A percentile compares a stretch with the other conserved stretches of the same genome.
phyloP scores from a whole-genome alignment of 1,140 invertebrate species.

The Brachionus plicatilis region DNA sequence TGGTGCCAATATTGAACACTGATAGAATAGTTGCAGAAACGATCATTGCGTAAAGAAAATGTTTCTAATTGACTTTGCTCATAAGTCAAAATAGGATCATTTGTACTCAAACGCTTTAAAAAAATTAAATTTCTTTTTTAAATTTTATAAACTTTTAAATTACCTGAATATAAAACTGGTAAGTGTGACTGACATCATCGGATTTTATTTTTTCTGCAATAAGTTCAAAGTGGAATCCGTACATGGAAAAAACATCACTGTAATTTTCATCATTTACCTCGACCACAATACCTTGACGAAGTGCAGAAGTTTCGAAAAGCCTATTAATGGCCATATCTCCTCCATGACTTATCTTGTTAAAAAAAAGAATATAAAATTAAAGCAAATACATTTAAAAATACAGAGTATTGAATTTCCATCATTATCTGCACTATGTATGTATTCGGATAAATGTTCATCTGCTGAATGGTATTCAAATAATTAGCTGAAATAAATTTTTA shows the following conservation, averaged over 20 bases:
- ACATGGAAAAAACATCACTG: constrained; percentile 21
- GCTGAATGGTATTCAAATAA: constrained; percentile 18
- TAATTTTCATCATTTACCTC: background rate
- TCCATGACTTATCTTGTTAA: background rate
- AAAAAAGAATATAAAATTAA: background rate
- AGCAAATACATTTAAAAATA: background rate
- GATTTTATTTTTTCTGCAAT: constrained; percentile 19
- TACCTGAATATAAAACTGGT: constrained; percentile 39
- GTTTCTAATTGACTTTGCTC: constrained; percentile 37
- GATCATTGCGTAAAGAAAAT: constrained; percentile 37
- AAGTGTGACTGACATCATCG: background rate
- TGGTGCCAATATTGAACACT: constrained; percentile 28
- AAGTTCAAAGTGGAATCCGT: constrained; percentile 33
- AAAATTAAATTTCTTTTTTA: background rate
- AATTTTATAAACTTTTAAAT: background rate
- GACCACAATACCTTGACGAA: constrained; percentile 13
- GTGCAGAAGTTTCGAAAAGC: constrained; percentile 7
- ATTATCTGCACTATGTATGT: constrained; percentile 25
- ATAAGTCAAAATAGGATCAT: constrained; percentile 34
- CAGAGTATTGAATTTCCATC: constrained; percentile 34
- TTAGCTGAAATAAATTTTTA: constrained; percentile 20
- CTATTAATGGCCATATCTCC: constrained; percentile 20
- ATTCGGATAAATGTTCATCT: constrained; percentile 40
- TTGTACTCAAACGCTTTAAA: background rate
- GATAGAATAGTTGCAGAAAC: constrained; percentile 18